Evolutionary conservation across 2,888 invertebrate species (phyloP), one percentile per base, ranked within the genome.

Genomic region (Drosophila limbata): DNA sequence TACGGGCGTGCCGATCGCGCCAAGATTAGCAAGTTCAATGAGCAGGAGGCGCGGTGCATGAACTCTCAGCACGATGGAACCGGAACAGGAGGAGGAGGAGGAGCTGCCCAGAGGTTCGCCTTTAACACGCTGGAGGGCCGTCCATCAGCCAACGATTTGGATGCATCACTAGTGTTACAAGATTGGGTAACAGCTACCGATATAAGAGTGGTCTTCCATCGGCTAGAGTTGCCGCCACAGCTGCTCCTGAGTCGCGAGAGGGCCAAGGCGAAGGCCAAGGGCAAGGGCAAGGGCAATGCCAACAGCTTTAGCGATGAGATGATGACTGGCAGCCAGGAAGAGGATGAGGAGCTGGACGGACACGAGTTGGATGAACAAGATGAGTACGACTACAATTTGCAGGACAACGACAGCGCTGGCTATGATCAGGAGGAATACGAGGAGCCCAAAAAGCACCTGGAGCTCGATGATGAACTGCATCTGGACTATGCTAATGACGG

Each of bases 141-240:
- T 2, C 99, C 99, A 0, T 98, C 98, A 74, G 98, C 98, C 4
- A 95, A 96, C 47, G 98, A 98, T 92, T 98, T 99, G 91, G 99
- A 99, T 91, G 96, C 96, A 86, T 98, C 98, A n/a, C 97, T 98
- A 0, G 98, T 99, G 6, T 94, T 99, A n/a, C 97, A 98, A 93
- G 99, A 99, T 93, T 99, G 99, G 99, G 98, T 99, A 15, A 99
- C 99, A 0, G 99, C 99, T 9, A 99, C 99, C 1, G 99, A 99
- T 91, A 97, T 99, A 71, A 95, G 97, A 81, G 97, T 99, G 1
- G 96, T 98, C 1, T 98, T 99, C 93, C 97, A 98, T 90, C 95
- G 98, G 1, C 93, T 98, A 56, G 96, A 97, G 92, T 95, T 97
- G 95, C 95, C 95, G 17, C 94, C 93, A 68, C 90, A 84, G 55